Percentiles rank a stretch among this genome's conserved stretches.
Evolutionary conservation across 2,113 vertebrate genomes (phyloP).

Genomic region (Eclectus roratus): DNA sequence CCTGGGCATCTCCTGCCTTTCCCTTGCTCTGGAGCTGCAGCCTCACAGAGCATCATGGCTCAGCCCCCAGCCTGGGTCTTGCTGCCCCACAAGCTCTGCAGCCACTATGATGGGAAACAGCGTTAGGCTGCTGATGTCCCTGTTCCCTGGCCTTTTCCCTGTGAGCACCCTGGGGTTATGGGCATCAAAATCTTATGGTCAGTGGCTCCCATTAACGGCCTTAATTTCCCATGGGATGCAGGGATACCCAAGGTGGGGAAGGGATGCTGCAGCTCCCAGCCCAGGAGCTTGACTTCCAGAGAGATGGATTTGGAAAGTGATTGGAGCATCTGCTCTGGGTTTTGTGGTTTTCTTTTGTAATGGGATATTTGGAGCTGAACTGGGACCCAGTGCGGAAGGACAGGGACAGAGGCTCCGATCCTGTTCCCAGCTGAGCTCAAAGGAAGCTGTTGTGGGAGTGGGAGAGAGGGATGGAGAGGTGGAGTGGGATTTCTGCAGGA

Average conservation of each 20-base stretch:
- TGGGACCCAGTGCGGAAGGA: accelerated
- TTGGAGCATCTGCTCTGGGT: background rate
- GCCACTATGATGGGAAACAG: accelerated
- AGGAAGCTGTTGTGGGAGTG: accelerated
- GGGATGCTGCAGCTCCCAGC: background rate
- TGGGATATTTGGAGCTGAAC: background rate
- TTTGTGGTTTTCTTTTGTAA: background rate
- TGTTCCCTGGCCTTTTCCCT: background rate
- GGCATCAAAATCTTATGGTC: background rate
- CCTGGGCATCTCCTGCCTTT: background rate
- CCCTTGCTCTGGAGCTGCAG: background rate
- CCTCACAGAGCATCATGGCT: background rate
- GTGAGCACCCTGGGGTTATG: background rate
- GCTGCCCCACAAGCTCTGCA: background rate
- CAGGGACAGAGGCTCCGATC: accelerated
- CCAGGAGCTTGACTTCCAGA: background rate
- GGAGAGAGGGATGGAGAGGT: background rate
- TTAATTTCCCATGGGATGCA: background rate
- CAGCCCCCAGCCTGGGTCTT: background rate
- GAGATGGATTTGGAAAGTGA: background rate
- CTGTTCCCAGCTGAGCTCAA: background rate
- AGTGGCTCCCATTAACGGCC: background rate
- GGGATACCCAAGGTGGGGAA: background rate
- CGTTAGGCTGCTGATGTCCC: background rate
- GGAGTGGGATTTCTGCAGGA: background rate